Conservation (phyloP, 2,797 vertebrate species). For the Ctenosaura bakeri region DNA sequence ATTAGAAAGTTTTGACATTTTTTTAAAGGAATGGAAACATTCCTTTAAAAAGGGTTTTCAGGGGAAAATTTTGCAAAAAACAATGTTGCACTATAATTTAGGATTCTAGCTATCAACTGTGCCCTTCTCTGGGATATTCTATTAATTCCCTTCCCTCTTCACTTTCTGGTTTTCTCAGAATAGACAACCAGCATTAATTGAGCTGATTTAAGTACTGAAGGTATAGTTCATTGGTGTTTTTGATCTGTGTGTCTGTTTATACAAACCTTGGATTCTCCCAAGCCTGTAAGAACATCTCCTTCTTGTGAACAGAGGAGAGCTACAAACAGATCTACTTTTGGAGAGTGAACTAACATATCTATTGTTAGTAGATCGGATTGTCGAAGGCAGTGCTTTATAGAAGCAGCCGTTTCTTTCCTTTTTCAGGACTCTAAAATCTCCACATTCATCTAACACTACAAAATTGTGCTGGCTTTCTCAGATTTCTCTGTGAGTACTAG, state of each 20-base stretch:
- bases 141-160: background rate
- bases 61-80: background rate
- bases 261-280: background rate
- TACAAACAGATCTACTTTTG: background rate
- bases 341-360: background rate
- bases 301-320: background rate
- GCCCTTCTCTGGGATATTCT: background rate
- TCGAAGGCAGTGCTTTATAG: conserved; percentile 31
- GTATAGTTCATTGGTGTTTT: too few species aligned
- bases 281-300: background rate
- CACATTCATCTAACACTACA: background rate
- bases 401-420: conserved; percentile 1
- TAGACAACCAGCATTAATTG: background rate
- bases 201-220: too few species aligned
- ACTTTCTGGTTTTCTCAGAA: background rate
- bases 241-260: too few species aligned
- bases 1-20: too few species aligned
- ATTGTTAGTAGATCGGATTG: background rate
- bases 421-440: background rate
- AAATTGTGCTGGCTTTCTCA: conserved; percentile 42
- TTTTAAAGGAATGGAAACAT: too few species aligned
- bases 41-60: background rate
- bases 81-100: background rate
- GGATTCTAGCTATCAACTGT: background rate
- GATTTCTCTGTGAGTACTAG: conserved; percentile 43